phyloP scores from a whole-genome alignment of 1,140 invertebrate species.

The Drosophila kanapiae region DNA sequence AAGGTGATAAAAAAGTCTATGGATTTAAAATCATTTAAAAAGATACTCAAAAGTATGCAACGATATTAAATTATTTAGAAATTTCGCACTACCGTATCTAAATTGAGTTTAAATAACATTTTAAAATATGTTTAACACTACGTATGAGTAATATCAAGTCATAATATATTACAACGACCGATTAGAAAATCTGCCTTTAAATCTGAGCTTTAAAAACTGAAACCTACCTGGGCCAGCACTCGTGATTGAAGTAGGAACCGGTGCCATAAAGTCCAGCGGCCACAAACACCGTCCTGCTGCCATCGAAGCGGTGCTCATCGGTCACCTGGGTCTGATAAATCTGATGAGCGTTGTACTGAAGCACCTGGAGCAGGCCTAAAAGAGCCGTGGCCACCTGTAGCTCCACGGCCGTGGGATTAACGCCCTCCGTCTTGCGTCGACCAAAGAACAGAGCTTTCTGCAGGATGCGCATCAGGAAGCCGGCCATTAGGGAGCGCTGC shows the following conservation, averaged over 20 bases:
- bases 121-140: background rate
- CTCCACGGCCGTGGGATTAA: conserved; percentile 86
- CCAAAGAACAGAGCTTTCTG: conserved; percentile 88
- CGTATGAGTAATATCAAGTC: background rate
- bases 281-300: conserved; percentile 88
- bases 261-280: conserved; percentile 93
- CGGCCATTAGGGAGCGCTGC: conserved; percentile 91
- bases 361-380: conserved; percentile 90
- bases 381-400: conserved; percentile 88
- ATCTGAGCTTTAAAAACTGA: background rate
- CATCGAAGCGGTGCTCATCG: conserved; percentile 86
- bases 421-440: conserved; percentile 76
- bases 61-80: too few species aligned
- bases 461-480: conserved; percentile 91
- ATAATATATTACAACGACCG: background rate
- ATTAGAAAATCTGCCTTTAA: too few species aligned
- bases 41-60: too few species aligned
- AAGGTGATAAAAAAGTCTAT: too few species aligned
- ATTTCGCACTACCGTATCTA: too few species aligned
- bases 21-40: too few species aligned
- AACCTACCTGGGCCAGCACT: conserved; percentile 90
- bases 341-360: conserved; percentile 96
- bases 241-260: conserved; percentile 94
- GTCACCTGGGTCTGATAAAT: conserved; percentile 90
- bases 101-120: background rate